A percentile compares a stretch with the other conserved stretches of the same genome.
These are phyloP conservation scores for Hypotaenidia philippensis DNA, from an alignment of 2,797 vertebrate species.

Conservation along the genomic window DNA sequence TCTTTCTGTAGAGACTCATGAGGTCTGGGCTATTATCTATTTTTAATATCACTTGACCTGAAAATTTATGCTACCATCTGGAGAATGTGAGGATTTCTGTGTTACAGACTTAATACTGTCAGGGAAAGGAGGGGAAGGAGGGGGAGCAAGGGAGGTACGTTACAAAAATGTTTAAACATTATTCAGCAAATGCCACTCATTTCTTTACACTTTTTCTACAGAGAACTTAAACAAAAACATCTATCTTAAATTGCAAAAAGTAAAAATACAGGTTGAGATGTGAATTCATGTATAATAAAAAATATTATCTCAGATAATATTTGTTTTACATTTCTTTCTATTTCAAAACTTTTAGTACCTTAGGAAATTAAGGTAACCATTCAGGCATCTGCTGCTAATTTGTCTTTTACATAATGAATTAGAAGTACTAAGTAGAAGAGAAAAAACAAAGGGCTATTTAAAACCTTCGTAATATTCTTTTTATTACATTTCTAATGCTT, in stretches of 20 bases:
- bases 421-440: background rate
- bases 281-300: background rate
- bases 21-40: slow-evolving; percentile 87
- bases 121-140: background rate
- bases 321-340: background rate
- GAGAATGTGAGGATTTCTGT: slow-evolving; percentile 69
- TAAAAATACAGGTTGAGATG: background rate
- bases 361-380: background rate
- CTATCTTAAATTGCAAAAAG: slow-evolving; percentile 1
- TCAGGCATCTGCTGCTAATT: background rate
- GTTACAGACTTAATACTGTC: slow-evolving; percentile 45
- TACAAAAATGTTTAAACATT: slow-evolving; percentile 52
- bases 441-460: background rate
- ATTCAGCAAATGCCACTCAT: slow-evolving; percentile 53
- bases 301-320: slow-evolving; percentile 16
- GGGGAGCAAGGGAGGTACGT: background rate
- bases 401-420: background rate
- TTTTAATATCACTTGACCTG: slow-evolving; percentile 91
- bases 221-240: slow-evolving; percentile 8
- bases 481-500: background rate
- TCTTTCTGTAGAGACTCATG: slow-evolving; percentile 88
- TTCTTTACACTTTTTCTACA: background rate
- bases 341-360: background rate
- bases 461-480: background rate
- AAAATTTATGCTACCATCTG: slow-evolving; percentile 86